Evolutionary conservation across 2,113 vertebrate species (phyloP).

Genomic region (Notarius lentiginosus): DNA sequence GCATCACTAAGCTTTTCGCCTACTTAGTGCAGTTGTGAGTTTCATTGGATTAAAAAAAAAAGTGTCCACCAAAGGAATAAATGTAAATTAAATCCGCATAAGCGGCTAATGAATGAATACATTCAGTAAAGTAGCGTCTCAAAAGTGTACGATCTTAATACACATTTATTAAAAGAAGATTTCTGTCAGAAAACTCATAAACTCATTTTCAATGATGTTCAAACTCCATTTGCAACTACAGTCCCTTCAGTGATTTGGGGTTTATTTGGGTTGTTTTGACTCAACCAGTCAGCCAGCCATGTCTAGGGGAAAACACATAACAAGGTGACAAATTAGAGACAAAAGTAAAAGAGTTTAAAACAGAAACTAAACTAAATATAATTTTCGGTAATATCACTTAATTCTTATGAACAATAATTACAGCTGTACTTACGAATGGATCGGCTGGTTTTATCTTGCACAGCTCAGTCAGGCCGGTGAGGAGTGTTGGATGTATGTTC

Average conservation of each 20-base stretch:
- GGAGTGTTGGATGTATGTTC: constrained; percentile 81
- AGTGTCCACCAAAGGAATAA: not conserved
- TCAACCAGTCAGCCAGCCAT: constrained; percentile 93
- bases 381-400: not conserved
- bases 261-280: constrained; percentile 86
- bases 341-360: not conserved
- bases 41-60: not conserved
- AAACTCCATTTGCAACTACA: constrained; percentile 50
- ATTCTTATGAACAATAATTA: not conserved
- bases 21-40: not conserved
- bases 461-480: constrained; percentile 85
- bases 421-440: constrained; percentile 79
- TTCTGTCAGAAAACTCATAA: not conserved
- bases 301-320: constrained; percentile 63
- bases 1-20: not conserved
- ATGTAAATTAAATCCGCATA: not conserved
- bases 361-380: not conserved
- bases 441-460: constrained; percentile 88
- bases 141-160: not conserved
- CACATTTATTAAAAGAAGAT: not conserved
- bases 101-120: not conserved
- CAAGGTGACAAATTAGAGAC: not conserved
- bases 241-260: constrained; percentile 70
- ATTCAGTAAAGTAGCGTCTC: not conserved
- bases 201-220: not conserved